phyloP scores from a whole-genome alignment of 1,140 invertebrate species.

The Tetramorium simillimum region DNA sequence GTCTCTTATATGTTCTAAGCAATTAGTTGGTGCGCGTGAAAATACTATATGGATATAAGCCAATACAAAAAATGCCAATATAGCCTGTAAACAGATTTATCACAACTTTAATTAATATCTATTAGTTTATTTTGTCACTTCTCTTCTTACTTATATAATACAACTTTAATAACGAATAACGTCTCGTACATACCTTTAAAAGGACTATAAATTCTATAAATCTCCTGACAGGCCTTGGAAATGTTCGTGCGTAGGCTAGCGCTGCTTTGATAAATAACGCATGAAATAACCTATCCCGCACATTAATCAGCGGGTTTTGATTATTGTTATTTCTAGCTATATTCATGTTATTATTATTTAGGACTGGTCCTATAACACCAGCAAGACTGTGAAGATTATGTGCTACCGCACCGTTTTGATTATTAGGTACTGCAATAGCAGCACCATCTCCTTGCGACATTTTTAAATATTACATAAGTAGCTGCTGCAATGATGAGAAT shows the following conservation, averaged over 20 bases:
- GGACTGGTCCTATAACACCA: slow-evolving; percentile 76
- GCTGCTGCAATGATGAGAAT: not conserved
- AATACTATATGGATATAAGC: slow-evolving; percentile 98
- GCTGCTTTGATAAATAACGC: slow-evolving; percentile 97
- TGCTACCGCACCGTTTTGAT: slow-evolving; percentile 77
- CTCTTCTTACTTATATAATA: not conserved
- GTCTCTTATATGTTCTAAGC: slow-evolving; percentile 95
- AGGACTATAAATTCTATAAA: slow-evolving; percentile 97
- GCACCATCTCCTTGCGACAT: slow-evolving; percentile 79
- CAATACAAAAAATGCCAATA: slow-evolving; percentile 95
- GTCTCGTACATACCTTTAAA: slow-evolving; percentile 88
- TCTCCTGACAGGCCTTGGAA: slow-evolving; percentile 94
- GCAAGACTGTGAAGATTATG: slow-evolving; percentile 81
- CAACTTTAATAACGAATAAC: not conserved
- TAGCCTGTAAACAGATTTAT: slow-evolving; percentile 87
- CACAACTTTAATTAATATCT: not conserved
- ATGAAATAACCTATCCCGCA: slow-evolving; percentile 97
- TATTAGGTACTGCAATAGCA: slow-evolving; percentile 75
- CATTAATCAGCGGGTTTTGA: slow-evolving; percentile 92
- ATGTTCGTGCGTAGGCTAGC: slow-evolving; percentile 94
- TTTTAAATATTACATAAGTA: slow-evolving; percentile 65
- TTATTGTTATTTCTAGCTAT: slow-evolving; percentile 79
- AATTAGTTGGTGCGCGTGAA: slow-evolving; percentile 96
- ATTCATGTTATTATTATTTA: slow-evolving; percentile 78
- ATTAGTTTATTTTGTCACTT: not conserved